Evolutionary conservation across 2,113 vertebrate species (phyloP), one percentile per base, ranked within the genome.

Genomic region (Cairina moschata): DNA sequence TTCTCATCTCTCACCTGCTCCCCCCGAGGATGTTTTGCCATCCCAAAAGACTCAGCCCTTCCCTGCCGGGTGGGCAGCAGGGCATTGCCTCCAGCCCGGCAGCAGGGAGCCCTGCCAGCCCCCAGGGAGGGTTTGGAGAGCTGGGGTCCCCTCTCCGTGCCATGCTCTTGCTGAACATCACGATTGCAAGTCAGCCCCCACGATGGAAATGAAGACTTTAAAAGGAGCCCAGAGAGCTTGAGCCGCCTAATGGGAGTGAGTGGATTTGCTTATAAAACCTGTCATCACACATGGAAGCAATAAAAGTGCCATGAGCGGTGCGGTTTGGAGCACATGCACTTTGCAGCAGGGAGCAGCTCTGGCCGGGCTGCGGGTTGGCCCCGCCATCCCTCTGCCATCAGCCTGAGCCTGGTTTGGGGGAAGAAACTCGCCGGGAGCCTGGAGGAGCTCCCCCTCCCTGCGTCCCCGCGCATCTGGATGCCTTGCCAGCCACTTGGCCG

Each of bases 401-500:
- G 42, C 3, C 34, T 26, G 13, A 59, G 65, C 59, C 16, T 4
- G 48, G 4, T 60, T 46, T 12, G 2, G 52, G 17, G 14, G 8
- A 28, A 83, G 31, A 34, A 63, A 26, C 36, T 59, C 56, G 0
- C 36, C 36, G 2, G 9, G 40, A 0, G 23, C 29, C 26, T 11
- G 26, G 20, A 44, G 85, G 25, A 63, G 38, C 71, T 65, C 34
- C 52, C 29, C 63, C 50, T 56, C 48, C 68, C 26, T 26, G 18
- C 18, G 52, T 76, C 78, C 84, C 60, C 11, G 18, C 62, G 85
- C 93, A 92, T 90, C 89, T 82, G 95, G 86, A 73, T 54, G 86
- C 86, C 93, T 90, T 82, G 82, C 81, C 94, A 88, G 96, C 88
- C 90, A 22, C 14, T 97, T 97, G 95, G 96, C 97, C 60, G 95